phyloP scores from a whole-genome alignment of 1,140 invertebrate genomes.

The Aleiodes sp. region DNA sequence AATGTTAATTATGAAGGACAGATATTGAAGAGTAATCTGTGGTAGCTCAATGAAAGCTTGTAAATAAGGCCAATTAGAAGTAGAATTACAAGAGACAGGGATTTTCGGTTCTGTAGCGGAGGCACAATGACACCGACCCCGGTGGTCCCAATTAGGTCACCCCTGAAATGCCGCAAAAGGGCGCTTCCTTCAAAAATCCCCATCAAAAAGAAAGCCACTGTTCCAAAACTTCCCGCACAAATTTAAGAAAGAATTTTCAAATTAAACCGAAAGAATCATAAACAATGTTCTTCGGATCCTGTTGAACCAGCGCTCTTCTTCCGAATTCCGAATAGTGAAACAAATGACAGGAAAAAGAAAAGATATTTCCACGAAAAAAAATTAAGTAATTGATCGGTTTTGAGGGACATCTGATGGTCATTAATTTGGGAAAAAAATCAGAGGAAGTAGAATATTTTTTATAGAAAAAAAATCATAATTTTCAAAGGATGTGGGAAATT shows the following conservation, averaged over 20 bases:
- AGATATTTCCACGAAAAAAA: too few species aligned
- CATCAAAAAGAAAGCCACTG: slow-evolving; percentile 18
- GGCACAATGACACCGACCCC: slow-evolving; percentile 39
- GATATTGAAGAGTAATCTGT: background rate
- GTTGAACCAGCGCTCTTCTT: too few species aligned
- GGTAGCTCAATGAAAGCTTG: background rate
- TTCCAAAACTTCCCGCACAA: slow-evolving; percentile 42
- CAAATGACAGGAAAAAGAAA: too few species aligned
- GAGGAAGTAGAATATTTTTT: too few species aligned
- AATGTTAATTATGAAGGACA: background rate
- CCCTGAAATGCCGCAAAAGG: slow-evolving; percentile 44
- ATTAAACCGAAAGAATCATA: too few species aligned
- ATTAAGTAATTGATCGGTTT: too few species aligned
- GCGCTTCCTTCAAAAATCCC: slow-evolving; percentile 27
- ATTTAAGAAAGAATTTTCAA: slow-evolving; percentile 4
- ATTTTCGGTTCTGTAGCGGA: slow-evolving; percentile 4
- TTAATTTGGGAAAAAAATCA: too few species aligned
- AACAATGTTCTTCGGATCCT: too few species aligned
- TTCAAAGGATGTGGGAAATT: too few species aligned
- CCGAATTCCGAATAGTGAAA: too few species aligned
- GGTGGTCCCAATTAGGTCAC: slow-evolving; percentile 57
- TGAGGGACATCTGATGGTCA: too few species aligned
- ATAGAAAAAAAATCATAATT: too few species aligned
- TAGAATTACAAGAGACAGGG: slow-evolving; percentile 10
- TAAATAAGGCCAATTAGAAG: slow-evolving; percentile 39